Evolutionary conservation across 2,888 invertebrate genomes (phyloP).

Genomic region (Rotaria magnacalcarata): DNA sequence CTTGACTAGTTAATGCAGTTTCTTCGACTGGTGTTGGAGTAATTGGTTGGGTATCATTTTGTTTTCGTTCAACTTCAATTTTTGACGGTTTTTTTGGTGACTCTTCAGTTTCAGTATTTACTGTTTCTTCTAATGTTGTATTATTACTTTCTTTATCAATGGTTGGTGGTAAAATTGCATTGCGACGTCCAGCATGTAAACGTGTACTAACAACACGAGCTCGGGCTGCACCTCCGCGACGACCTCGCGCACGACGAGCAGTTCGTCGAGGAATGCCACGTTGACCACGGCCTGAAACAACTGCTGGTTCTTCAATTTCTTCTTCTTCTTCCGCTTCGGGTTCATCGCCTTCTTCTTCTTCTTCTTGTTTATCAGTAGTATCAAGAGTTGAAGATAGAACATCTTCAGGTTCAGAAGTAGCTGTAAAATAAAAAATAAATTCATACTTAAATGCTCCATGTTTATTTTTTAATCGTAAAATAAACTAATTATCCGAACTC

Average conservation of each 20-base stretch:
- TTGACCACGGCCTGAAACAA: not conserved
- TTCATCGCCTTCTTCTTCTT: not conserved
- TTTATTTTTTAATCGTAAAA: no score
- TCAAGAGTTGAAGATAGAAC: not conserved
- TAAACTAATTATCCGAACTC: no score
- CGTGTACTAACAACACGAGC: not conserved
- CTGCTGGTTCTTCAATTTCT: not conserved
- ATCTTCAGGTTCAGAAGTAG: not conserved
- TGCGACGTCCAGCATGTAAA: not conserved
- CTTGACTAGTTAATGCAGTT: not conserved
- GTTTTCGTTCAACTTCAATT: not conserved
- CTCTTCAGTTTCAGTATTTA: not conserved
- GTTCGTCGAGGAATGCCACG: not conserved
- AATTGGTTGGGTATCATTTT: not conserved
- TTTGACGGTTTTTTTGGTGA: not conserved
- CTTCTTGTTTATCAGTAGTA: no score
- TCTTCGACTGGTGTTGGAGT: not conserved
- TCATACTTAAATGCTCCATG: no score
- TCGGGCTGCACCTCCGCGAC: not conserved
- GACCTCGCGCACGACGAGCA: not conserved
- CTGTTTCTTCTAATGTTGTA: slow-evolving; percentile 16
- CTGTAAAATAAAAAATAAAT: not conserved
- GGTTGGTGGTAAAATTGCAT: not conserved
- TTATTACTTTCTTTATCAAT: not conserved
- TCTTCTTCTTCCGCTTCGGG: not conserved